Percentiles rank a stretch among this genome's conserved stretches.
Evolutionary conservation across 2,888 invertebrate genomes (phyloP).

Genomic region (Scotopteryx bipunctaria): DNA sequence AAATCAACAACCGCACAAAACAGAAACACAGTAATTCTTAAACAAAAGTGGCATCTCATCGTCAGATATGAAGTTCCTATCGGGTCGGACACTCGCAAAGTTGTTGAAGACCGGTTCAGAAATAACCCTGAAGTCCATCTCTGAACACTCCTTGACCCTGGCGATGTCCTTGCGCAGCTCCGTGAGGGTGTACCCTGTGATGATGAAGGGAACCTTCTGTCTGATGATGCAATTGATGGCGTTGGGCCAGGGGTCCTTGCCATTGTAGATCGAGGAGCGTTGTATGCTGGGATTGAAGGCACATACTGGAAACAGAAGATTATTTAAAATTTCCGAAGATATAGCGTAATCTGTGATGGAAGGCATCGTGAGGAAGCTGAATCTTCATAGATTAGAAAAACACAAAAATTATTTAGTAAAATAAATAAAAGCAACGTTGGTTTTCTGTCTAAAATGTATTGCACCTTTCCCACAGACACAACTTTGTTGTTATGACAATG

Average conservation of each 20-base stretch:
- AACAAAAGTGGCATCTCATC: slow-evolving; percentile 87
- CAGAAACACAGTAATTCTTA: slow-evolving; percentile 86
- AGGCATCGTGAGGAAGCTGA: background rate
- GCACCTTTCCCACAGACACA: too few relatives aligned
- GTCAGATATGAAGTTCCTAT: slow-evolving; percentile 89
- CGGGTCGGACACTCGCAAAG: slow-evolving; percentile 87
- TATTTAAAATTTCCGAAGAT: background rate
- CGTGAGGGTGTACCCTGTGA: slow-evolving; percentile 87
- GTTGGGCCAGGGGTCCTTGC: slow-evolving; percentile 86
- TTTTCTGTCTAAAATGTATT: too few relatives aligned
- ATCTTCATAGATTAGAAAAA: too few relatives aligned
- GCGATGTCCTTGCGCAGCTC: slow-evolving; percentile 86
- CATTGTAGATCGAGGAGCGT: slow-evolving; percentile 85
- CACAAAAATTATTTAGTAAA: too few relatives aligned
- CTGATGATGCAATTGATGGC: slow-evolving; percentile 84
- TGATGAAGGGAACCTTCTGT: slow-evolving; percentile 82
- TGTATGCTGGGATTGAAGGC: slow-evolving; percentile 89
- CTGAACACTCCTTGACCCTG: slow-evolving; percentile 79
- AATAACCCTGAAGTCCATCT: slow-evolving; percentile 71
- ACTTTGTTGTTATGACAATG: too few relatives aligned
- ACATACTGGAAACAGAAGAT: slow-evolving; percentile 79
- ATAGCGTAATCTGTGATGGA: background rate
- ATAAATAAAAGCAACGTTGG: too few relatives aligned
- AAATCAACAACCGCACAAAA: slow-evolving; percentile 69
- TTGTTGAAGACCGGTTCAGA: slow-evolving; percentile 84